Base-by-base conservation (phyloP, 2,113 vertebrate genomes). In the Ophiodon elongatus region DNA sequence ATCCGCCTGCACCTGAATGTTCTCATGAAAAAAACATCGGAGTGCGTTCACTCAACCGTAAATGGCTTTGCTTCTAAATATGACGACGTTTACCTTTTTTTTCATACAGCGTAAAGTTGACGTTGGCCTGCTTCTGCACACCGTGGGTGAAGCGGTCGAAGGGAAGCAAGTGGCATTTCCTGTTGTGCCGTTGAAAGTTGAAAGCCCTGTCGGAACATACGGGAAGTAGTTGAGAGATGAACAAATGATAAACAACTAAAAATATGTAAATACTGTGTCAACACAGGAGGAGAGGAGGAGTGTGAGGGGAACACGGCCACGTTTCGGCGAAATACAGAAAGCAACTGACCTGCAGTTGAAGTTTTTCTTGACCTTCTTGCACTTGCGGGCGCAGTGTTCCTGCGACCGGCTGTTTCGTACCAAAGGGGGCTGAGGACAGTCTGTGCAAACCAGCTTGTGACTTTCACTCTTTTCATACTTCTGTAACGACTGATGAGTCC, bases 91-190 rank as follows among this genome's bases (percentile, higher is more conserved):
- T 96, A 99, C 98, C 98, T 98, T 99, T 99, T 87, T 97, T 98
- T 94, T 99, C 97, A 73, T 97, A 99, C 83, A 99, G 94, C 88
- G 98, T 97, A 77, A 97, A 98, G 77, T 96, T 95, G 87, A 94
- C 93, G 87, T 96, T 94, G 85, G 95, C 95, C 74, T 96, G 96
- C 84, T 95, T 97, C 94, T 95, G 96, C 85, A 95, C 96, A 77
- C 97, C 97, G 86, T 94, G 95, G 87, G 95, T 96, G 95, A 97
- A 96, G 79, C 97, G 97, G 92, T 97, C 98, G 85, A 97, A 99
- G 87, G 97, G 97, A 84, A 98, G 96, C 96, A 98, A 97, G 89
- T 96, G 95, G 93, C 98, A 99, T 90, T 93, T 95, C 91, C 92
- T 94, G 89, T 91, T 94, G 88, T 93, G 93, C 75, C 88, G 92